Evolutionary conservation across 1,140 invertebrate genomes (phyloP).

Genomic region (Agrypnia vestita): DNA sequence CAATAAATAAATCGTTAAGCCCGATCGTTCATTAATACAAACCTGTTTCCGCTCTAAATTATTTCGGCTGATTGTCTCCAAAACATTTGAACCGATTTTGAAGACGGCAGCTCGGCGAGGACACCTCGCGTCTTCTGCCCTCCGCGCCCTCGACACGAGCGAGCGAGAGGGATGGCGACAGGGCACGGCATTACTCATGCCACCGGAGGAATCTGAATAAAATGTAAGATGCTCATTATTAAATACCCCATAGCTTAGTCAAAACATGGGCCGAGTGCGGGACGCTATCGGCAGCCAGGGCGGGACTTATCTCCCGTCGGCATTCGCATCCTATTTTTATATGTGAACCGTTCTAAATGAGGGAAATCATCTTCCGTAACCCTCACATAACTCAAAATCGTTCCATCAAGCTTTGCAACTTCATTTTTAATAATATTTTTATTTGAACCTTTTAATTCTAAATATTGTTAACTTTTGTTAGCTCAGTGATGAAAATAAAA

Average conservation of each 20-base stretch:
- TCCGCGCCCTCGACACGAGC: neutral
- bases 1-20: neutral
- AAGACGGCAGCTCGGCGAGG: conserved; percentile 21
- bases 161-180: neutral
- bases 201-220: conserved; percentile 59
- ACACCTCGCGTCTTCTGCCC: conserved; percentile 2
- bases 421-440: no score
- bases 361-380: neutral
- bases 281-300: conserved; percentile 13
- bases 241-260: conserved; percentile 61
- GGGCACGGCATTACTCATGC: conserved; percentile 37
- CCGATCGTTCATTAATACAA: conserved; percentile 17
- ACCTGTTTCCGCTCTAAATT: conserved; percentile 53
- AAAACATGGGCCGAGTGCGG: conserved; percentile 51
- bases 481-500: no score
- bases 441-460: no score
- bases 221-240: conserved; percentile 61
- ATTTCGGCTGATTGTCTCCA: conserved; percentile 51
- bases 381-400: no score
- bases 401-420: neutral
- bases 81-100: conserved; percentile 47
- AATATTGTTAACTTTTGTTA: no score
- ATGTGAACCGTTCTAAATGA: neutral
- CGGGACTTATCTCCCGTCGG: neutral
- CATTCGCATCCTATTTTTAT: neutral